These are phyloP conservation scores for Anastrepha ludens DNA, from an alignment of 1,140 invertebrate species.

Conservation along the genomic window DNA sequence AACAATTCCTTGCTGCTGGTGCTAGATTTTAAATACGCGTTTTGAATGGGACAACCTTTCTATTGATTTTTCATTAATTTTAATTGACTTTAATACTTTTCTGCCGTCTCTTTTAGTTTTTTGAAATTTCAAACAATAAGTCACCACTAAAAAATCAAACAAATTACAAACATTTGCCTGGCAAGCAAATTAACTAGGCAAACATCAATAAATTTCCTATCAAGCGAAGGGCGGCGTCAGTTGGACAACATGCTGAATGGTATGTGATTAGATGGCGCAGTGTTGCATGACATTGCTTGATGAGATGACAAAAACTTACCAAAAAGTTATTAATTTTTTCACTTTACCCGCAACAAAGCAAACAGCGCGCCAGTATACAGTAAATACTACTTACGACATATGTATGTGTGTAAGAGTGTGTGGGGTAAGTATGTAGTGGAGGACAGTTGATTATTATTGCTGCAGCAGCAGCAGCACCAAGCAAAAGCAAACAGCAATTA, in stretches of 20 bases:
- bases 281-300: slow-evolving; percentile 48
- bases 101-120: too few species aligned
- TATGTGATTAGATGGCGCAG: neutral
- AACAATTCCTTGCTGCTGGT: too few species aligned
- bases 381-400: too few species aligned
- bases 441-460: slow-evolving; percentile 32
- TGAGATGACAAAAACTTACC: slow-evolving; percentile 42
- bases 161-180: neutral
- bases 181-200: slow-evolving; percentile 9
- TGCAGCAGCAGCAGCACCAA: neutral
- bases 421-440: neutral
- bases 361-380: neutral
- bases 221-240: slow-evolving; percentile 26
- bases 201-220: neutral
- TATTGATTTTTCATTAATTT: too few species aligned
- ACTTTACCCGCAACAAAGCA: neutral
- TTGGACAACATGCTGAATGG: neutral
- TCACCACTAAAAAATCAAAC: slow-evolving; percentile 35
- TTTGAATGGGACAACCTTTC: too few species aligned
- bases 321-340: slow-evolving; percentile 46
- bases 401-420: neutral
- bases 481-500: slow-evolving; percentile 33
- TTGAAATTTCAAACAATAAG: neutral
- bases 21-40: too few species aligned
- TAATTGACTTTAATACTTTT: too few species aligned